A percentile compares a stretch with the other conserved stretches of the same genome.
These are phyloP conservation scores for Nephrotoma appendiculata DNA, from an alignment of 2,888 invertebrate genomes.

Conservation along the genomic window DNA sequence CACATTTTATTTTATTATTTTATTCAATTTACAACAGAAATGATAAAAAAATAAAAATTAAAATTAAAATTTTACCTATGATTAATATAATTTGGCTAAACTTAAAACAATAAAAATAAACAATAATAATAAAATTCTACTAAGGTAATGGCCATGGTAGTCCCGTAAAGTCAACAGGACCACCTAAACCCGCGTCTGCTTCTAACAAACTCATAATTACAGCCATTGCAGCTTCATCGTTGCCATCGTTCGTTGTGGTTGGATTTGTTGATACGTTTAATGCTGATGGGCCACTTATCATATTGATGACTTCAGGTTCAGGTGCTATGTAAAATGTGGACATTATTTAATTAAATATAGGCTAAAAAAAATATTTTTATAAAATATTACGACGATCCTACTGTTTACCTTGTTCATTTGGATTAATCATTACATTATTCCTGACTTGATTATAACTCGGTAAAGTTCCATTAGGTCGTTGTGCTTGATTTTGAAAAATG, in stretches of 20 bases:
- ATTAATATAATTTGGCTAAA: neutral
- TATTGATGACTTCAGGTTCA: conserved; percentile 41
- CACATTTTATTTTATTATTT: neutral
- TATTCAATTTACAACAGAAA: neutral
- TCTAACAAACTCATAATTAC: conserved; percentile 83
- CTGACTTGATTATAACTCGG: conserved; percentile 20
- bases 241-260: conserved; percentile 45
- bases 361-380: neutral
- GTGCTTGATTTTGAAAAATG: conserved; percentile 3
- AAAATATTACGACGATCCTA: neutral
- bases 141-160: conserved; percentile 48
- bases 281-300: conserved; percentile 33
- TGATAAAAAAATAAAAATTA: neutral
- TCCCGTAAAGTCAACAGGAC: conserved; percentile 74
- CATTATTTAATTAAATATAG: neutral
- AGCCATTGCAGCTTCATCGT: conserved; percentile 83
- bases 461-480: conserved; percentile 13
- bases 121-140: neutral
- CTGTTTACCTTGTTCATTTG: conserved; percentile 13
- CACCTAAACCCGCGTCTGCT: conserved; percentile 78
- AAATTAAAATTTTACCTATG: neutral
- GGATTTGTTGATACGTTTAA: conserved; percentile 14
- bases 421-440: conserved; percentile 28
- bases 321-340: neutral
- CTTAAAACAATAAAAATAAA: neutral